Evolutionary conservation across 2,113 vertebrate species (phyloP).

Genomic region (Pluvianellus socialis): DNA sequence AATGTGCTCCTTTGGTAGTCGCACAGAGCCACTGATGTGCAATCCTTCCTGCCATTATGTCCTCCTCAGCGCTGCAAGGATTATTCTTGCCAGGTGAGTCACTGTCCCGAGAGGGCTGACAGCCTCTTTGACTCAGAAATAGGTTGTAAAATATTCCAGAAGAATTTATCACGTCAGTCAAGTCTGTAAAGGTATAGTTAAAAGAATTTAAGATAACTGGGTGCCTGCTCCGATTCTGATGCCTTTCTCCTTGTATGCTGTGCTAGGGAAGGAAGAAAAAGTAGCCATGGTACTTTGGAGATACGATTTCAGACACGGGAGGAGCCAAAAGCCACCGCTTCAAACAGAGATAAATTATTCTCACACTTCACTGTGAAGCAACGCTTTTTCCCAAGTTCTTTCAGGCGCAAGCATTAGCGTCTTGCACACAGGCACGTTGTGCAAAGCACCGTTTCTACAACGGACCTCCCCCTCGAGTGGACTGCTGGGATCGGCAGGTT

Average conservation of each 20-base stretch:
- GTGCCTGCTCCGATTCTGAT: not conserved
- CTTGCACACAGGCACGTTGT: not conserved
- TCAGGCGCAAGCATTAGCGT: not conserved
- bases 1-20: not conserved
- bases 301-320: not conserved
- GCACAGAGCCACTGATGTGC: not conserved
- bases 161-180: not conserved
- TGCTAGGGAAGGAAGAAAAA: not conserved
- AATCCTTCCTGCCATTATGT: not conserved
- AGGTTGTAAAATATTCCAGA: not conserved
- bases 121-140: not conserved
- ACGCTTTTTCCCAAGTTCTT: not conserved
- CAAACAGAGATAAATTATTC: not conserved
- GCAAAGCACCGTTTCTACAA: not conserved
- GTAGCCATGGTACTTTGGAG: not conserved
- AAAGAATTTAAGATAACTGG: not conserved
- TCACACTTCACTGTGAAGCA: not conserved
- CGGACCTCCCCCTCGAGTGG: not conserved
- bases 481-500: not conserved
- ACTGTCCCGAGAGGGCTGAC: not conserved
- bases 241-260: not conserved
- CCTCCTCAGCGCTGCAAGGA: not conserved
- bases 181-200: not conserved
- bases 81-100: slow-evolving; percentile 2
- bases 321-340: not conserved